Evolutionary conservation across 2,888 invertebrate species (phyloP).

Genomic region (Lordiphosa andalusiaca): DNA sequence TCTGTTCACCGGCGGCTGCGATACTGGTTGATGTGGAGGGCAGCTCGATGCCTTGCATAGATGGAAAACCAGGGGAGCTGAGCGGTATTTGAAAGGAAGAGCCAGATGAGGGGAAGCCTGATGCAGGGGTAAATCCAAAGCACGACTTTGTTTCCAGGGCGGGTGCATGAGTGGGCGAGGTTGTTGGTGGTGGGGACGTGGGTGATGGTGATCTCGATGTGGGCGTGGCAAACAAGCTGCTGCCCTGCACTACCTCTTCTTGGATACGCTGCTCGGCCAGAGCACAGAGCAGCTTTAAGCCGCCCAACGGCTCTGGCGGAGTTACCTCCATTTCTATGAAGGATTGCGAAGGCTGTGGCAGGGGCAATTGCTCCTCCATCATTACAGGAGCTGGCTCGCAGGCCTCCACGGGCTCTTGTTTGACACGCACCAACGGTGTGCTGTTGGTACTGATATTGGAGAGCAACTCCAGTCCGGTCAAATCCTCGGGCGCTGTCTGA

Average conservation of each 20-base stretch:
- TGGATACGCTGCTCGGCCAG: constrained; percentile 91
- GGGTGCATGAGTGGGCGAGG: constrained; percentile 7
- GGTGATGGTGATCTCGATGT: constrained; percentile 60
- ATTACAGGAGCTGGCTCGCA: constrained; percentile 26
- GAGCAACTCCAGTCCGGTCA: constrained; percentile 89
- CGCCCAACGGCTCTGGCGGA: constrained; percentile 81
- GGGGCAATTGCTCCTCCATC: not conserved
- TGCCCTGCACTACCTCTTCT: constrained; percentile 82
- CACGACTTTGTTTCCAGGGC: constrained; percentile 26
- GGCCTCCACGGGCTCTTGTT: constrained; percentile 75
- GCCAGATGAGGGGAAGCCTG: constrained; percentile 24
- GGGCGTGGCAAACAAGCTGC: constrained; percentile 59
- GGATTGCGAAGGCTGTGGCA: not conserved
- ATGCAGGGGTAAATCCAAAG: constrained; percentile 29
- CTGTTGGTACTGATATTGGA: constrained; percentile 92
- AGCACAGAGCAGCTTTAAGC: constrained; percentile 89
- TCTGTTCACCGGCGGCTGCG: constrained; percentile 13
- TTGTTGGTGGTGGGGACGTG: constrained; percentile 13
- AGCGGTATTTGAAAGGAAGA: constrained; percentile 36
- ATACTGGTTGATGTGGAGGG: constrained; percentile 56
- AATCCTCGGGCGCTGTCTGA: constrained; percentile 82
- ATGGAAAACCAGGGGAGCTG: constrained; percentile 62
- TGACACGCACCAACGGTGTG: constrained; percentile 80
- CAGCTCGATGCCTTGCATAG: constrained; percentile 75
- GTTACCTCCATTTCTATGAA: constrained; percentile 38